Evolutionary conservation across 2,888 invertebrate genomes (phyloP).

Genomic region (Drosophila fulvimacula): DNA sequence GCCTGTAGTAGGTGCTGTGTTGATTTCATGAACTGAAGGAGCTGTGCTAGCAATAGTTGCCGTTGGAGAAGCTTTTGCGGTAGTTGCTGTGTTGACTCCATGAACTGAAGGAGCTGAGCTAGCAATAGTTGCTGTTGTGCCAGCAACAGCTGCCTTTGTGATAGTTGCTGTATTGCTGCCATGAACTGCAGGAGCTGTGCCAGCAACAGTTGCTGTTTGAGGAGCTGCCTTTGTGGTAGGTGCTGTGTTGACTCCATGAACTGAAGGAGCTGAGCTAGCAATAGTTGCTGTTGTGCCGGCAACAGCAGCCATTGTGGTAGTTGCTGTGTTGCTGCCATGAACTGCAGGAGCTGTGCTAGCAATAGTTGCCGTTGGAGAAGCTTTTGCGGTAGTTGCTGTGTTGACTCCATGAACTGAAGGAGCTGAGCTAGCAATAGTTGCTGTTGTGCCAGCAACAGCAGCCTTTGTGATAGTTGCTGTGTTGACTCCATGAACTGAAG

Average conservation of each 20-base stretch:
- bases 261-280: background rate
- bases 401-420: too few relatives aligned
- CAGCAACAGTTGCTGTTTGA: too few relatives aligned
- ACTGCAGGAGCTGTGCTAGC: background rate
- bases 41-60: background rate
- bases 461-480: too few relatives aligned
- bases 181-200: too few relatives aligned
- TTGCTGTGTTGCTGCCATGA: background rate
- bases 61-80: background rate
- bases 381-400: background rate
- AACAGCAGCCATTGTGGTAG: background rate
- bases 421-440: too few relatives aligned
- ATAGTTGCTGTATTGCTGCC: too few relatives aligned
- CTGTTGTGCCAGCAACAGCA: too few relatives aligned
- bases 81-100: background rate
- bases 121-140: too few relatives aligned
- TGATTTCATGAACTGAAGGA: background rate
- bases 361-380: background rate
- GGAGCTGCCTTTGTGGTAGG: too few relatives aligned
- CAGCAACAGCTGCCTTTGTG: too few relatives aligned
- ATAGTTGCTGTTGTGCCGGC: constrained; percentile 2
- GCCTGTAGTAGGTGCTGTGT: background rate
- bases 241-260: background rate
- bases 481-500: background rate
- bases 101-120: too few relatives aligned